phyloP scores from a whole-genome alignment of 2,113 vertebrate species.

The Phalacrocorax aristotelis region DNA sequence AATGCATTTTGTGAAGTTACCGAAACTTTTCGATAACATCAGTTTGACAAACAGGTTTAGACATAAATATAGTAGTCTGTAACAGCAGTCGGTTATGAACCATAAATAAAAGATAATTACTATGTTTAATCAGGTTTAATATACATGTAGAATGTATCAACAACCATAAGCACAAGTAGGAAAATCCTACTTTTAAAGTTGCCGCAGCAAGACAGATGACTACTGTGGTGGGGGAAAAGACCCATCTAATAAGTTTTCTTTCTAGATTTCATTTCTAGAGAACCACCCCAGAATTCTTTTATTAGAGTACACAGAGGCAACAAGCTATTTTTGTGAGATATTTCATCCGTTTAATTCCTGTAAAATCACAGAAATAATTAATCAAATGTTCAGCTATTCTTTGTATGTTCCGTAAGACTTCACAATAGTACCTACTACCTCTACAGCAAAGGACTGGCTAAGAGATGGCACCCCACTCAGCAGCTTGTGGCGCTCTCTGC shows the following conservation, averaged over 20 bases:
- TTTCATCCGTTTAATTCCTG: not conserved
- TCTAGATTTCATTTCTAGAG: not conserved
- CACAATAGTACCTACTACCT: not conserved
- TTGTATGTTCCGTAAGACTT: not conserved
- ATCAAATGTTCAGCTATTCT: not conserved
- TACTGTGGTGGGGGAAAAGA: not conserved
- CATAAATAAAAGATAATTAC: not conserved
- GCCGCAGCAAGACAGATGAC: not conserved
- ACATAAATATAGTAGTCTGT: not conserved
- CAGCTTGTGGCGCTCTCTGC: not conserved
- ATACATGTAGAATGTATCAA: not conserved
- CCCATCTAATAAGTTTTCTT: not conserved
- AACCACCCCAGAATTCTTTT: not conserved
- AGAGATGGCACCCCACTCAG: not conserved
- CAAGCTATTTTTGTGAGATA: not conserved
- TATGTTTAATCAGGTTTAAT: not conserved
- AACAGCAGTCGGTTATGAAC: not conserved
- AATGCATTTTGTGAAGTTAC: not conserved
- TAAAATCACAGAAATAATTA: not conserved
- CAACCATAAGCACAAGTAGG: not conserved
- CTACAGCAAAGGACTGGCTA: not conserved
- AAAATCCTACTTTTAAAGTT: not conserved
- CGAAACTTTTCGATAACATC: not conserved
- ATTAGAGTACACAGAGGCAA: not conserved
- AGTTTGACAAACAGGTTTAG: not conserved